These are phyloP conservation scores for Amia ocellicauda DNA, from an alignment of 2,113 vertebrate genomes.

Conservation along the genomic window DNA sequence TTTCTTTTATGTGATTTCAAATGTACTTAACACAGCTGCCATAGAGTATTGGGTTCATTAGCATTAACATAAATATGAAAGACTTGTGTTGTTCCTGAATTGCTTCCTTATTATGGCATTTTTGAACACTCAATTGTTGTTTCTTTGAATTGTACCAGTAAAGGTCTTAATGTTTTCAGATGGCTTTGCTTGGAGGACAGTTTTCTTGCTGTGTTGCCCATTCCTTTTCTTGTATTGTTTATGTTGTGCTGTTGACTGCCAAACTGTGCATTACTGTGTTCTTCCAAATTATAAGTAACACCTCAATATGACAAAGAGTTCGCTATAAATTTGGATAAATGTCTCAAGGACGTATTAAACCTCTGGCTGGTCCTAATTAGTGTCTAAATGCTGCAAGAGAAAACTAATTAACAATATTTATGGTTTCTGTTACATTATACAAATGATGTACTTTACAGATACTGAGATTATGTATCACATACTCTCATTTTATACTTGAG, in stretches of 20 bases:
- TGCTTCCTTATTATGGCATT: too few species aligned
- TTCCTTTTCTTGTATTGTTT: conserved; percentile 1
- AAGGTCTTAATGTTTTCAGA: background rate
- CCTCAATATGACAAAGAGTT: background rate
- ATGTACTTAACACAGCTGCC: too few species aligned
- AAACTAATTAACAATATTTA: background rate
- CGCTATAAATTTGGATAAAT: background rate
- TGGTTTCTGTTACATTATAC: background rate
- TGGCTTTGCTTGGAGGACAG: background rate
- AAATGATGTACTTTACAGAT: background rate
- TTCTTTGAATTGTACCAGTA: background rate
- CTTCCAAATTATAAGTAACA: background rate
- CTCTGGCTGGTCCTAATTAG: background rate
- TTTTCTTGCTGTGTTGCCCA: background rate
- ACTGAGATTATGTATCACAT: background rate
- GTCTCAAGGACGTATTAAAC: background rate
- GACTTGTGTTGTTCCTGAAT: too few species aligned
- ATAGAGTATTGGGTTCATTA: too few species aligned
- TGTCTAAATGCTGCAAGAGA: background rate
- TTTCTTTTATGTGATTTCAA: too few species aligned
- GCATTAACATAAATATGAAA: too few species aligned
- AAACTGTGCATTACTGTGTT: background rate
- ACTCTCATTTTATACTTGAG: too few species aligned
- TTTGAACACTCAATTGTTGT: background rate
- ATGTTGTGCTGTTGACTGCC: background rate